Conservation (phyloP, 92 coral and sea anemone species). For the Muricea muricata region DNA sequence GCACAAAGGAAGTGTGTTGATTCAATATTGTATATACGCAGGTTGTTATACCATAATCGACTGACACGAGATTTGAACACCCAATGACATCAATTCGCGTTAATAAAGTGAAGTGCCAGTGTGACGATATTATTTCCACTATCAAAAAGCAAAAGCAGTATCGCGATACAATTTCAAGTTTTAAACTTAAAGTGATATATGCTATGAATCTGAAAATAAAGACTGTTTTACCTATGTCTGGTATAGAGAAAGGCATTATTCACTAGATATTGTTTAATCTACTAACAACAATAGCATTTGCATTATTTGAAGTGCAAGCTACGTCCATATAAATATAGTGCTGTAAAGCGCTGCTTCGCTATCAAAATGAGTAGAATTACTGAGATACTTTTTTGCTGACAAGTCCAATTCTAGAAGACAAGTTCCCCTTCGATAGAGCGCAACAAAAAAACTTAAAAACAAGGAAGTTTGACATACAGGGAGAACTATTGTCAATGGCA, state of each 20-base stretch:
- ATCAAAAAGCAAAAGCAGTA: neutral
- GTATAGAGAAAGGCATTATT: neutral
- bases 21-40: neutral
- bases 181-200: neutral
- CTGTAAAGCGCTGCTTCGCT: neutral
- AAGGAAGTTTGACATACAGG: neutral
- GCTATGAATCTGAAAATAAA: neutral
- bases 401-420: neutral
- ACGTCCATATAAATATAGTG: neutral
- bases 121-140: neutral
- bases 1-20: slow-evolving; percentile 9
- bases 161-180: neutral
- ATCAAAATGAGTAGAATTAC: neutral
- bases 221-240: neutral
- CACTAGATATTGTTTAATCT: slow-evolving; percentile 8
- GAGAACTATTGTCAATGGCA: too few species aligned
- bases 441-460: neutral
- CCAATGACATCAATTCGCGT: neutral
- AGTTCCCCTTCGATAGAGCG: neutral
- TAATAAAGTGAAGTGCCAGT: neutral
- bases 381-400: too few species aligned
- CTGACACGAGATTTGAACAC: neutral
- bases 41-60: neutral
- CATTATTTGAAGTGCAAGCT: neutral
- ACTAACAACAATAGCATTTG: neutral